Base-by-base conservation (phyloP, 2,113 vertebrate species). In the Uria lomvia region DNA sequence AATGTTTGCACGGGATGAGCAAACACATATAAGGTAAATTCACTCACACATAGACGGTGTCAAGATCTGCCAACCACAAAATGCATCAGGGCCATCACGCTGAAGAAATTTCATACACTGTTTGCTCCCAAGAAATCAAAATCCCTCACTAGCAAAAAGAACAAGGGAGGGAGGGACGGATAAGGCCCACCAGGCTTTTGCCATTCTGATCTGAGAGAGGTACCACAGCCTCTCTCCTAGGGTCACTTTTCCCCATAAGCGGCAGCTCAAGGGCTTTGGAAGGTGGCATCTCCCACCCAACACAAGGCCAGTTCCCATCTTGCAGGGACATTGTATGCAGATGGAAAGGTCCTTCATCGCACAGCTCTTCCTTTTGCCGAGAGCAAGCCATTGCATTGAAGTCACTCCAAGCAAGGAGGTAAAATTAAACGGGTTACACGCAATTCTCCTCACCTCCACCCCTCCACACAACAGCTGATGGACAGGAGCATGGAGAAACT, bases 291-390 rank as follows among this genome's bases (percentile, higher is more conserved):
- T 72, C 1, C 1, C 10, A 4, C 50, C 34, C 1, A 0, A 30
- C 34, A 66, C 45, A 66, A 72, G 36, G 56, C 59, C 0, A 0
- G 23, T 49, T 86, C 67, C 74, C 63, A 5, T 47, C 77, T 22
- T 9, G 11, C 50, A 49, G n/a, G 27, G 32, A 67, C 45, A 26
- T 0, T 1, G 9, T 4, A 0, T 9, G 27, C 3, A 20, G 53
- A 17, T 5, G 12, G 65, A 17, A 56, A 43, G 8, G 8, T 21
- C 42, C 38, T 73, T 60, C 15, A 6, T 6, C 5, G 4, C 58
- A 47, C 32, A 47, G 26, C 24, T 59, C 21, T 67, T 81, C 43
- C 42, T 90, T 71, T 49, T 21, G 65, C 55, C 30, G 27, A 71
- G 23, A 85, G 52, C 6, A 79, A 77, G 27, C 4, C 7, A 0